A percentile compares a stretch with the other conserved stretches of the same genome.
Conservation (phyloP, 37 sponge, comb jelly and placozoan species). For the Aplysina aerophoba region DNA sequence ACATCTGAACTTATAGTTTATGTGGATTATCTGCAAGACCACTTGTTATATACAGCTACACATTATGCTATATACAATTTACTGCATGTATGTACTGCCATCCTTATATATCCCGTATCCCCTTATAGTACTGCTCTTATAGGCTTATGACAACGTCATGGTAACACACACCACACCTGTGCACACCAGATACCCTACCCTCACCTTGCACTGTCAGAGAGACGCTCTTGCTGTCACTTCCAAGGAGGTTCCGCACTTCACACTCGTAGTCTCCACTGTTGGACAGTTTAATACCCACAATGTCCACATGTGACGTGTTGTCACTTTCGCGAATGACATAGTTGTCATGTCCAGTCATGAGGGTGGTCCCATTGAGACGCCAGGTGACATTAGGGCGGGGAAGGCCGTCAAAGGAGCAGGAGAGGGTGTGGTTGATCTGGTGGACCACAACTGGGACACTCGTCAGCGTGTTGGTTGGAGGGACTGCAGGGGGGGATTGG, state of each 20-base stretch:
- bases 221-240: background rate
- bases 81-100: too few species aligned
- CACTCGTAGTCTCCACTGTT: slow-evolving; percentile 27
- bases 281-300: background rate
- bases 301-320: background rate
- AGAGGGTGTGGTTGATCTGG: background rate
- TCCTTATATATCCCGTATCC: too few species aligned
- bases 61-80: too few species aligned
- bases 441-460: background rate
- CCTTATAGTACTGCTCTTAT: too few species aligned
- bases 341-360: background rate
- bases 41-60: too few species aligned
- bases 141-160: too few species aligned
- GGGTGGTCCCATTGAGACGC: slow-evolving; percentile 2
- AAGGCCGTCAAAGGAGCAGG: slow-evolving; percentile 33
- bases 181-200: too few species aligned
- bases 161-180: too few species aligned
- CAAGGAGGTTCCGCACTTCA: slow-evolving; percentile 23
- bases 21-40: too few species aligned
- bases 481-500: background rate
- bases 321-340: slow-evolving; percentile 1
- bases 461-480: background rate
- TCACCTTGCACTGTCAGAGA: slow-evolving; percentile 35
- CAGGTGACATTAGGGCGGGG: slow-evolving; percentile 41
- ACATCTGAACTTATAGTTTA: too few species aligned